A percentile compares a stretch with the other conserved stretches of the same genome.
Conservation (phyloP, 2,888 invertebrate genomes). For the Xanthorhoe spadicearia region DNA sequence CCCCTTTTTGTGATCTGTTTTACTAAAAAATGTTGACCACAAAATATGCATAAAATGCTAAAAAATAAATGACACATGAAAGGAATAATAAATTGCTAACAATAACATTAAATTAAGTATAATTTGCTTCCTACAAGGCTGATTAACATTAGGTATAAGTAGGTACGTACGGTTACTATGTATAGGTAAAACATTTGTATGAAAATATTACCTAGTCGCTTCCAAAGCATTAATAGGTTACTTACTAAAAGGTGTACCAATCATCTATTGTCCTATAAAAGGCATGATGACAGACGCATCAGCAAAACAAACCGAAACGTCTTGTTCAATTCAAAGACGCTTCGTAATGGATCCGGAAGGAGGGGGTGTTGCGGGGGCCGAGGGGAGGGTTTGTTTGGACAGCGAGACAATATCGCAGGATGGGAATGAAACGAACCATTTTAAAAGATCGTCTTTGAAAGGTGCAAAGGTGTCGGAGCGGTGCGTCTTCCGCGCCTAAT, state of each 20-base stretch:
- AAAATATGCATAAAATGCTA: too few species aligned
- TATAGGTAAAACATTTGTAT: too few species aligned
- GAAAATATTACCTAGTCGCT: too few species aligned
- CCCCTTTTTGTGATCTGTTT: too few species aligned
- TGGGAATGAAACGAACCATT: conserved; percentile 63
- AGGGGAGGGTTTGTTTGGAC: conserved; percentile 64
- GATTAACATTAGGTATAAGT: too few species aligned
- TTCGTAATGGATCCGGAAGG: conserved; percentile 60
- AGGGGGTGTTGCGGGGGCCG: conserved; percentile 39
- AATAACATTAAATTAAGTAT: too few species aligned
- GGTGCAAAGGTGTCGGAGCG: conserved; percentile 55
- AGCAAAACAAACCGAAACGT: conserved; percentile 43
- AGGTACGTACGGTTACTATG: too few species aligned
- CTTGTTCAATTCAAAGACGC: conserved; percentile 45
- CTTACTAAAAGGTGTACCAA: conserved; percentile 49
- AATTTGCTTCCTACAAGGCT: too few species aligned
- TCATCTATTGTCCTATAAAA: conserved; percentile 55
- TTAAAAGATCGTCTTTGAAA: conserved; percentile 56
- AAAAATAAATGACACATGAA: too few species aligned
- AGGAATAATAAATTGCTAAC: too few species aligned
- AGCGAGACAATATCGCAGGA: conserved; percentile 70
- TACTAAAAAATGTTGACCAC: too few species aligned
- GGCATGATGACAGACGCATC: conserved; percentile 52
- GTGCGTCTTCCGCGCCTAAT: conserved; percentile 60
- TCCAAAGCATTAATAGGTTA: conserved; percentile 38